Evolutionary conservation across 2,797 vertebrate species (phyloP).

Genomic region (Xenentodon cancila): DNA sequence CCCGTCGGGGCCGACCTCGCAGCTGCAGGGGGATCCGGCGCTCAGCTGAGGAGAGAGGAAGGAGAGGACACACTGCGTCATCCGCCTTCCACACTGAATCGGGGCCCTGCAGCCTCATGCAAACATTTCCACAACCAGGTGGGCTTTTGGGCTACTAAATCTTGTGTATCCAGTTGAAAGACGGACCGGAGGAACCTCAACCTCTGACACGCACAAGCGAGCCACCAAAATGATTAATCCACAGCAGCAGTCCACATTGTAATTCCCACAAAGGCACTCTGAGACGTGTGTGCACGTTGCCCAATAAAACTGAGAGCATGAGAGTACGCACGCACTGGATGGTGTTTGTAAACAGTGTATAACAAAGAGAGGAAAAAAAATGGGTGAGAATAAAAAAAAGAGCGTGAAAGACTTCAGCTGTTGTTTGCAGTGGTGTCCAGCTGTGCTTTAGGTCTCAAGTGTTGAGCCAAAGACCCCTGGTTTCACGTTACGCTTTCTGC

Average conservation of each 20-base stretch:
- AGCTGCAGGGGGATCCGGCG: conserved; percentile 83
- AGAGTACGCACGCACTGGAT: conserved; percentile 43
- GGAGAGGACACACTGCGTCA: conserved; percentile 77
- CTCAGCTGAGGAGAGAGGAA: conserved; percentile 86
- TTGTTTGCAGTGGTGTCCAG: conserved; percentile 73
- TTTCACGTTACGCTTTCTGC: conserved; percentile 82
- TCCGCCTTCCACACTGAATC: conserved; percentile 61
- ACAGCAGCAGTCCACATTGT: conserved; percentile 45
- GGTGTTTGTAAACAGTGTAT: conserved; percentile 45
- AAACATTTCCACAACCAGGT: conserved; percentile 14
- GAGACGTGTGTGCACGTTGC: conserved; percentile 26
- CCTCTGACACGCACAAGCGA: conserved; percentile 33
- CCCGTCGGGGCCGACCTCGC: conserved; percentile 82
- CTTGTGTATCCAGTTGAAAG: conserved; percentile 12
- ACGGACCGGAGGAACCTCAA: conserved; percentile 8
- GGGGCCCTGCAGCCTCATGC: conserved; percentile 48
- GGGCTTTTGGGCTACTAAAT: conserved; percentile 9
- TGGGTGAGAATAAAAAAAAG: conserved; percentile 45
- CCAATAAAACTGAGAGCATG: conserved; percentile 16
- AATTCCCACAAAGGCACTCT: conserved; percentile 39
- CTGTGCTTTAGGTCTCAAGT: conserved; percentile 73
- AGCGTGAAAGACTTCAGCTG: conserved; percentile 63
- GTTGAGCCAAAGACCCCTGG: conserved; percentile 69
- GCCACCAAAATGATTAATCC: conserved; percentile 59
- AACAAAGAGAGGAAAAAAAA: conserved; percentile 35